Evolutionary conservation across 1,140 invertebrate species (phyloP).

Genomic region (Eupeodes corollae): DNA sequence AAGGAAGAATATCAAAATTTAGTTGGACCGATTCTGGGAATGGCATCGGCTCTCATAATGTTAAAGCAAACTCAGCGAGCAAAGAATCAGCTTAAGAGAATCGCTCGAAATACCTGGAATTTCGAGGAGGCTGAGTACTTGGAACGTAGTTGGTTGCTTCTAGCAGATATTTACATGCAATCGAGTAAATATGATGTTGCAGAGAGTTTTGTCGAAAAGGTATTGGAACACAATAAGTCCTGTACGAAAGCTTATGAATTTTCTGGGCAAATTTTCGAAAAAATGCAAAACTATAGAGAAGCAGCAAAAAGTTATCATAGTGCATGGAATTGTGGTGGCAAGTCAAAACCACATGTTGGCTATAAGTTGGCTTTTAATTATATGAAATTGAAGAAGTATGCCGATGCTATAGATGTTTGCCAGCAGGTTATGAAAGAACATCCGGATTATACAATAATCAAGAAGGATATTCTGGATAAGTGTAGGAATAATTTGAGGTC

Average conservation of each 20-base stretch:
- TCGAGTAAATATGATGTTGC: slow-evolving; percentile 79
- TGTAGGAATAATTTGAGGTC: slow-evolving; percentile 72
- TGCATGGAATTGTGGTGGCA: slow-evolving; percentile 74
- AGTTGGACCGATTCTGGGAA: slow-evolving; percentile 78
- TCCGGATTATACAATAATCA: slow-evolving; percentile 83
- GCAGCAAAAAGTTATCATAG: slow-evolving; percentile 64
- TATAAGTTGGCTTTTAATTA: slow-evolving; percentile 88
- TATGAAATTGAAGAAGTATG: slow-evolving; percentile 78
- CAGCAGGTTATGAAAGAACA: slow-evolving; percentile 69
- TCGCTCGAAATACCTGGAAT: slow-evolving; percentile 79
- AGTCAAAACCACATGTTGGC: slow-evolving; percentile 70
- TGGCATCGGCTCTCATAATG: slow-evolving; percentile 76
- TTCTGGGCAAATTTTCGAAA: slow-evolving; percentile 75
- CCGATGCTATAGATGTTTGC: slow-evolving; percentile 64
- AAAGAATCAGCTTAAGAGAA: slow-evolving; percentile 82
- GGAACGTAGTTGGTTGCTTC: slow-evolving; percentile 85
- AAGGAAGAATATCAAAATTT: slow-evolving; percentile 60
- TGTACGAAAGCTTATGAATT: slow-evolving; percentile 87
- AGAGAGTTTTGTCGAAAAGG: slow-evolving; percentile 64
- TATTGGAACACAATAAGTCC: slow-evolving; percentile 80
- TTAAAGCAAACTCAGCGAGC: slow-evolving; percentile 84
- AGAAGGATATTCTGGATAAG: slow-evolving; percentile 90
- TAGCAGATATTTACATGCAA: slow-evolving; percentile 86
- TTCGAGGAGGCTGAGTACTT: slow-evolving; percentile 92
- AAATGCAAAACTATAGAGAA: slow-evolving; percentile 81